Percentiles rank a stretch among this genome's conserved stretches.
Conservation (phyloP, 2,797 vertebrate genomes). For the Aratinga solstitialis region DNA sequence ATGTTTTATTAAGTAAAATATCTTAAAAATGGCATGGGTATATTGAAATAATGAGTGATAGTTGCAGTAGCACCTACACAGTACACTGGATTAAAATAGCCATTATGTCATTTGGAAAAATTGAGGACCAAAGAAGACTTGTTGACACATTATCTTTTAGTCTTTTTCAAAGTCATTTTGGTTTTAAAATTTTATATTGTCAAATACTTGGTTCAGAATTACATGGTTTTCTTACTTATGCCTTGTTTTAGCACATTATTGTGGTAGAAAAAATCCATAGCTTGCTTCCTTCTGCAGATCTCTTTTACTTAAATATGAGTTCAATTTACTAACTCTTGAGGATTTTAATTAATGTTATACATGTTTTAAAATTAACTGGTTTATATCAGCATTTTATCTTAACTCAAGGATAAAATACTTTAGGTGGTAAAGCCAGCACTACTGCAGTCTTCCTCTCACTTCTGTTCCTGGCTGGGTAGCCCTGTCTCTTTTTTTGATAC, state of each 20-base stretch:
- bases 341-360: background rate
- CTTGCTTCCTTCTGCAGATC: background rate
- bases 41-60: background rate
- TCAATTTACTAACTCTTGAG: background rate
- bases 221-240: background rate
- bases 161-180: background rate
- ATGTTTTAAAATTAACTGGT: background rate
- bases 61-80: background rate
- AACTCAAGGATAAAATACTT: background rate
- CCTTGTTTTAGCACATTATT: background rate
- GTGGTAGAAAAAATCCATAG: background rate
- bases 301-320: background rate
- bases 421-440: background rate
- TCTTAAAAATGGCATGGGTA: background rate
- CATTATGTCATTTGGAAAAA: background rate
- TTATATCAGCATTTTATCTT: background rate
- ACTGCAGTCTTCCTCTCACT: background rate
- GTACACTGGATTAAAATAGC: background rate
- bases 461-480: constrained; percentile 13
- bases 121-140: background rate
- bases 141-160: background rate
- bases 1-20: background rate
- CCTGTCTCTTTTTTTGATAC: background rate
- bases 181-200: background rate
- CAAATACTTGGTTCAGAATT: background rate